phyloP scores from a whole-genome alignment of 2,888 invertebrate species.

The Pristionchus mayeri region DNA sequence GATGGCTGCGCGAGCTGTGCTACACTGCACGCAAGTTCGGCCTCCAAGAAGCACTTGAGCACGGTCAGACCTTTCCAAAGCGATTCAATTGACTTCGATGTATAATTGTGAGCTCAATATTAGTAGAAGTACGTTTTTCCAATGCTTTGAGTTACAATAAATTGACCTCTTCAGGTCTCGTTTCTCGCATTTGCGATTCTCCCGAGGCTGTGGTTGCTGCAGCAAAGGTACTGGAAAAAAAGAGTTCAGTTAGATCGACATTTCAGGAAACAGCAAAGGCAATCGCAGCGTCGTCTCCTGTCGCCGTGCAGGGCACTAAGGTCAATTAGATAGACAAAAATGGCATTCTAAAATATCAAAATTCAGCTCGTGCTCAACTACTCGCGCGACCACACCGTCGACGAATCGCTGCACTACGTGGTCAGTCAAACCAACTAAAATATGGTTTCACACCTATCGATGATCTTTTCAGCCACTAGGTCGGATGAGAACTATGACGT shows the following conservation, averaged over 20 bases:
- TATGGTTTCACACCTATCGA: neutral
- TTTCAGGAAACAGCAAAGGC: slow-evolving; percentile 83
- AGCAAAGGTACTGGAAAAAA: too few relatives aligned
- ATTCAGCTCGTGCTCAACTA: slow-evolving; percentile 79
- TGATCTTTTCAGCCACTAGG: too few relatives aligned
- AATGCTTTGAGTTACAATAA: too few relatives aligned
- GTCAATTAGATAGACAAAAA: slow-evolving; percentile 77
- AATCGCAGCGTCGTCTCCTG: slow-evolving; percentile 91
- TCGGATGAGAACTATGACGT: too few relatives aligned
- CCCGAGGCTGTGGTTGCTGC: too few relatives aligned
- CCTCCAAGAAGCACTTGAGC: slow-evolving; percentile 77
- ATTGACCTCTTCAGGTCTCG: too few relatives aligned
- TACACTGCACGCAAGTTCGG: slow-evolving; percentile 88
- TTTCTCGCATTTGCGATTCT: too few relatives aligned
- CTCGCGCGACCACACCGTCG: slow-evolving; percentile 88
- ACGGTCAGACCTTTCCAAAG: neutral
- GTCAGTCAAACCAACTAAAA: slow-evolving; percentile 81
- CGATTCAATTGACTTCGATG: too few relatives aligned
- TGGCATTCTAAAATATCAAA: neutral
- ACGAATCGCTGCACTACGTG: slow-evolving; percentile 90
- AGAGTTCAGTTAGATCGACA: too few relatives aligned
- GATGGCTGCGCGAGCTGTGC: slow-evolving; percentile 88
- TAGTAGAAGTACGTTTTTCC: too few relatives aligned
- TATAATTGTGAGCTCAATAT: too few relatives aligned
- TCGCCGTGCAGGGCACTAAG: slow-evolving; percentile 94